Conservation (phyloP, 2,113 vertebrate genomes). For the Corythoichthys intestinalis region DNA sequence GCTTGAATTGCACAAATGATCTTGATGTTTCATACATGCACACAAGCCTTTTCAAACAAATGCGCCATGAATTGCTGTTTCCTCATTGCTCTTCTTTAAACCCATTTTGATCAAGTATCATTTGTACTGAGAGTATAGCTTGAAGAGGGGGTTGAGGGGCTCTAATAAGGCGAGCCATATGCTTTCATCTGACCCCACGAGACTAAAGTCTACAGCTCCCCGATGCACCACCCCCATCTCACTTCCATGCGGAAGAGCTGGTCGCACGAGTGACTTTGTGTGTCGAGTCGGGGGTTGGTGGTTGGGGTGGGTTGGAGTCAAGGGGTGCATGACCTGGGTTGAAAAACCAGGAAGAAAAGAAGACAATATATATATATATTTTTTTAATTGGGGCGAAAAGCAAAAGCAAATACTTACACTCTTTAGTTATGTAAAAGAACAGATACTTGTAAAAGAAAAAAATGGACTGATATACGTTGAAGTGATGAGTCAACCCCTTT, state of each 20-base stretch:
- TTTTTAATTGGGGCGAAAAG: neutral
- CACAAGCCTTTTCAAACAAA: neutral
- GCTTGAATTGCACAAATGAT: neutral
- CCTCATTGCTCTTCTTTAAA: slow-evolving; percentile 1
- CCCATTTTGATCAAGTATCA: slow-evolving; percentile 5
- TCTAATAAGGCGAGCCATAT: slow-evolving; percentile 33
- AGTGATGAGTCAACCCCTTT: neutral
- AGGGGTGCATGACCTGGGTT: neutral
- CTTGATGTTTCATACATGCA: neutral
- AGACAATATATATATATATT: no score
- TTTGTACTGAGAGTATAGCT: slow-evolving; percentile 27
- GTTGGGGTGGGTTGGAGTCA: neutral
- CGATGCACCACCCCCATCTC: slow-evolving; percentile 55
- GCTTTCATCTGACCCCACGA: slow-evolving; percentile 68
- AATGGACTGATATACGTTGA: neutral
- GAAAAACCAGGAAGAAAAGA: neutral
- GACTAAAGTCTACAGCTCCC: slow-evolving; percentile 56
- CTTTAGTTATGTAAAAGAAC: neutral
- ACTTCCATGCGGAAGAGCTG: slow-evolving; percentile 62
- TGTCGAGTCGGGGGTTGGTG: slow-evolving; percentile 51
- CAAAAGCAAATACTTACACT: neutral
- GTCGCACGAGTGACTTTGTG: slow-evolving; percentile 51
- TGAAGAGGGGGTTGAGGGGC: slow-evolving; percentile 7
- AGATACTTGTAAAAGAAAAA: neutral
- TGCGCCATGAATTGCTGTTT: slow-evolving; percentile 9